These are phyloP conservation scores for Alloscopus bannaensis DNA, from an alignment of 2,888 invertebrate genomes.

Conservation along the genomic window DNA sequence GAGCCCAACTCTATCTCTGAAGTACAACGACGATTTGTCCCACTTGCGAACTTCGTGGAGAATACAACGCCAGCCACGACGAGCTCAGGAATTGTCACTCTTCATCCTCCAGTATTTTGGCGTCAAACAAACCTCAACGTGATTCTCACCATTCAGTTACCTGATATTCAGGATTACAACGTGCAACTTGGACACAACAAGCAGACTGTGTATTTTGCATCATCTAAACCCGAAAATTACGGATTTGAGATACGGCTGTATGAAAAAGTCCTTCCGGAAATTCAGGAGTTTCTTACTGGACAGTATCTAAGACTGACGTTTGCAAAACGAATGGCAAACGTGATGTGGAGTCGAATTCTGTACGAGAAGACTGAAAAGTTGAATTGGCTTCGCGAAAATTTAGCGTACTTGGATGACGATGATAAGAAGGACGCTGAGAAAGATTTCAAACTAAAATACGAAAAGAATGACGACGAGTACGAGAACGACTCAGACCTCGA, in stretches of 20 bases:
- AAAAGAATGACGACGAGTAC: no score
- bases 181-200: constrained; percentile 5
- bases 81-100: no score
- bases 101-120: constrained; percentile 57
- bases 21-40: no score
- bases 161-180: constrained; percentile 47
- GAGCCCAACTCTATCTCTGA: no score
- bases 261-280: constrained; percentile 5
- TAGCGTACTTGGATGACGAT: constrained; percentile 11
- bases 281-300: constrained; percentile 1
- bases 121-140: constrained; percentile 41
- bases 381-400: constrained; percentile 29
- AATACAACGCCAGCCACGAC: no score
- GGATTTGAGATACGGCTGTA: constrained; percentile 12
- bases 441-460: no score
- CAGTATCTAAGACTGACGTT: constrained; percentile 9
- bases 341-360: constrained; percentile 20
- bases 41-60: no score
- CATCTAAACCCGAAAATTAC: constrained; percentile 22
- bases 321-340: constrained; percentile 19
- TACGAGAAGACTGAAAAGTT: constrained; percentile 12
- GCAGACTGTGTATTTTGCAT: constrained; percentile 8
- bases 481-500: no score
- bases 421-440: no score
- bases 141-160: constrained; percentile 35